A percentile compares a stretch with the other conserved stretches of the same genome.
Conservation (phyloP, 2,888 invertebrate species). For the Drosophila mercatorum region DNA sequence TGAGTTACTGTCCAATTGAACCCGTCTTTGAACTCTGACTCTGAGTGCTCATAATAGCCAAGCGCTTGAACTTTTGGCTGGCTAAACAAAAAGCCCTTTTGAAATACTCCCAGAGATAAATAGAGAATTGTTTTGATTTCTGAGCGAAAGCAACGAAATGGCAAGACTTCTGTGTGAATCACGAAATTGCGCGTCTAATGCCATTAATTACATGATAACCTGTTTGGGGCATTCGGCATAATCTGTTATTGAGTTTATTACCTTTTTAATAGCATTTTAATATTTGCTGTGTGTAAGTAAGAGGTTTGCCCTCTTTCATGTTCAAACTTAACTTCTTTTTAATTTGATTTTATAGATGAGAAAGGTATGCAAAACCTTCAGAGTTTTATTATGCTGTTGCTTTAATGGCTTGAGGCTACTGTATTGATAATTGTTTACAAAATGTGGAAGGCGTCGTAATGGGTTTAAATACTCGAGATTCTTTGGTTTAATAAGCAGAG, state of each 20-base stretch:
- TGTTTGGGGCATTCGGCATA: constrained; percentile 4
- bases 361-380: not conserved
- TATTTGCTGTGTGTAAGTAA: not conserved
- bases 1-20: constrained; percentile 47
- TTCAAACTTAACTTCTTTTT: not conserved
- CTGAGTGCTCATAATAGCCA: constrained; percentile 28
- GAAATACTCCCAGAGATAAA: constrained; percentile 20
- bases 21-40: constrained; percentile 42
- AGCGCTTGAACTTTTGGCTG: constrained; percentile 48
- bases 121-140: constrained; percentile 31
- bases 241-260: constrained; percentile 1
- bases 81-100: constrained; percentile 45
- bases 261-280: constrained; percentile 1
- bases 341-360: not conserved
- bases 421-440: not conserved
- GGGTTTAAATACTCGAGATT: not conserved
- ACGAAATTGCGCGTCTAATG: constrained; percentile 8
- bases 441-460: not conserved
- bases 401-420: not conserved
- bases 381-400: not conserved
- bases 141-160: constrained; percentile 35
- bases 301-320: not conserved
- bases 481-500: not conserved
- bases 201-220: constrained; percentile 15
- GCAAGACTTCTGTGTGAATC: constrained; percentile 16